Base-by-base conservation (phyloP, 1,140 invertebrate genomes). In the Macrocentrus cingulum region DNA sequence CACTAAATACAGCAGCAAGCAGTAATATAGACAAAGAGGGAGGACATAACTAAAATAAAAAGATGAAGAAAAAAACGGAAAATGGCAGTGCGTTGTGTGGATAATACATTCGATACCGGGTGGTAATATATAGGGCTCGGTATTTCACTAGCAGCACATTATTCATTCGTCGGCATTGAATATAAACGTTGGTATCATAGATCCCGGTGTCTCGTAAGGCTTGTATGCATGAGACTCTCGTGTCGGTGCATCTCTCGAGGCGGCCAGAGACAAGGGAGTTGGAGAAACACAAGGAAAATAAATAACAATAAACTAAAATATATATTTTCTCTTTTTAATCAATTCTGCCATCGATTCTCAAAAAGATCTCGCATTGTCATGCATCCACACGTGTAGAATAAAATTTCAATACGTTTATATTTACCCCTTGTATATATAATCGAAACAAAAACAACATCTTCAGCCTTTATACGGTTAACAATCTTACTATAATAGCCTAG, bases 111-210 rank as follows among this genome's bases (percentile, higher is more conserved):
- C 71, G 72, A 74, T 74, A 74, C 67, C 20, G 19, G 32, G 34
- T 70, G 67, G 71, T 77, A 77, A 77, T 77, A 75, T 76, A 77
- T 75, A 76, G 72, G 69, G 74, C 65, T 75, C 74, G 66, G 74
- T 76, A 76, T 76, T 77, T 77, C 71, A 70, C 75, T 72, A 76
- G 68, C 71, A 73, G 68, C 71, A 72, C 75, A 76, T 77, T 76
- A 77, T 76, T 77, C 75, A 77, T 76, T 77, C 73, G 56, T 61
- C 64, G 63, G 68, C 73, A 72, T 74, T 76, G 74, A 77, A 76
- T 77, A n/a, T n/a, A 77, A 76, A 72, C 71, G 75, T 74, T 75
- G 72, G 69, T 69, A 72, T 72, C 70, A 71, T 75, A 72, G 73
- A 75, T 68, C 61, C 70, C 65, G 56, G 57, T 63, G 53, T 66